These are phyloP conservation scores for Sitta europaea DNA, from an alignment of 2,113 vertebrate genomes.

Conservation along the genomic window DNA sequence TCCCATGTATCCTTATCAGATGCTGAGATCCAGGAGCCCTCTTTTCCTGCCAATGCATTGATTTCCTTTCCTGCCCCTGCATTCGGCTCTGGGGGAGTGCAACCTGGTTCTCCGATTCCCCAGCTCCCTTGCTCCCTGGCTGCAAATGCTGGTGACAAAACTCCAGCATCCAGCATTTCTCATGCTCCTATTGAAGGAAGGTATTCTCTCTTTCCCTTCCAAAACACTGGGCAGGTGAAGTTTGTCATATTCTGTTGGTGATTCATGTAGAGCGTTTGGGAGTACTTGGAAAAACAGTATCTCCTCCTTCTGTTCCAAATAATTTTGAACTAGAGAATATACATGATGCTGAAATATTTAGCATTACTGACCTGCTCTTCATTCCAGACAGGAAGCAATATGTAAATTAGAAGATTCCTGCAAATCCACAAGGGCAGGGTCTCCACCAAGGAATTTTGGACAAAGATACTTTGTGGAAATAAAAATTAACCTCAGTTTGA, in stretches of 20 bases:
- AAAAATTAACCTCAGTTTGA: not conserved
- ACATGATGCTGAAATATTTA: not conserved
- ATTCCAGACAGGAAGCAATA: not conserved
- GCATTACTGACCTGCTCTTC: not conserved
- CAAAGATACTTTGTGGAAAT: not conserved
- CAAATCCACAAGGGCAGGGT: not conserved
- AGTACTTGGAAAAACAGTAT: not conserved
- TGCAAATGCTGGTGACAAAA: rapidly evolving
- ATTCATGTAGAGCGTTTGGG: not conserved
- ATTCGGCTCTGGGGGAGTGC: rapidly evolving
- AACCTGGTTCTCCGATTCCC: not conserved
- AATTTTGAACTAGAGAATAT: not conserved
- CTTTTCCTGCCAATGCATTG: not conserved
- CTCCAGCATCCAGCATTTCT: not conserved
- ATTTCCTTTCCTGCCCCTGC: not conserved
- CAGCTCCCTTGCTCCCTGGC: not conserved
- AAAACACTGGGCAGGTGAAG: not conserved
- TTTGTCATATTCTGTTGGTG: not conserved
- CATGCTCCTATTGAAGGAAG: not conserved
- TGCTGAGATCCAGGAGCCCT: not conserved
- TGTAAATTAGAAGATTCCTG: not conserved
- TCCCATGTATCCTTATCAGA: not conserved
- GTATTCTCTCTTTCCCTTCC: not conserved
- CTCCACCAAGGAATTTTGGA: conserved; percentile 22
- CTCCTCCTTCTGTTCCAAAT: not conserved